Evolutionary conservation across 1,140 invertebrate species (phyloP).

Genomic region (Drosophila tani): DNA sequence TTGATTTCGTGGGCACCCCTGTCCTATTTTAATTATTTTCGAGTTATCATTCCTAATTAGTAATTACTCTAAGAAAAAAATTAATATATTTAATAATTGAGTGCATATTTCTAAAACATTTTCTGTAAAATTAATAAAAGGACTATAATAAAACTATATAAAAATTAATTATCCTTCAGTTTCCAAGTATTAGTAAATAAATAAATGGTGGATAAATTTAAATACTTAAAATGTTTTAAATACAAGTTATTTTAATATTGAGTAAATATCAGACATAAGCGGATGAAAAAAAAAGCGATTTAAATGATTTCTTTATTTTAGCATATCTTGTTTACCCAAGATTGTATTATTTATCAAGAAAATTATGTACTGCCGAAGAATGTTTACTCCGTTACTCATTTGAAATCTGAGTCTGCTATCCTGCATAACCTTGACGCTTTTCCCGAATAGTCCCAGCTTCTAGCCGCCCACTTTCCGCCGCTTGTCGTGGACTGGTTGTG

Average conservation of each 20-base stretch:
- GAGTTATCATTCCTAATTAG: too few species aligned
- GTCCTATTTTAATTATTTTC: too few species aligned
- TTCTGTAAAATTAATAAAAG: too few species aligned
- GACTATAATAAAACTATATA: too few species aligned
- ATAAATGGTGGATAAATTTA: too few species aligned
- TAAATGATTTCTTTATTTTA: neutral
- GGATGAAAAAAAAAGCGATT: neutral
- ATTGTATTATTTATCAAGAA: neutral
- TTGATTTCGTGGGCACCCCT: too few species aligned
- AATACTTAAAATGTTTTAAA: neutral
- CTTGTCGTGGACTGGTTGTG: neutral
- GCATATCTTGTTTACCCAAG: neutral
- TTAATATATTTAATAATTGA: too few species aligned
- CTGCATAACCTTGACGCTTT: slow-evolving; percentile 7
- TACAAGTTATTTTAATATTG: neutral
- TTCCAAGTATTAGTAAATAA: neutral
- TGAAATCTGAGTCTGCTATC: neutral
- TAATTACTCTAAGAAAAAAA: too few species aligned
- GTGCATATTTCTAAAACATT: too few species aligned
- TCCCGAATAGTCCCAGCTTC: neutral
- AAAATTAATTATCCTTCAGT: neutral
- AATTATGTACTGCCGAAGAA: neutral
- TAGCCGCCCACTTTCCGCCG: neutral
- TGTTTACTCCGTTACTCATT: neutral
- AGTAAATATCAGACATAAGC: neutral